These are phyloP conservation scores for Sciaenops ocellatus DNA, from an alignment of 2,797 vertebrate genomes.

Conservation along the genomic window DNA sequence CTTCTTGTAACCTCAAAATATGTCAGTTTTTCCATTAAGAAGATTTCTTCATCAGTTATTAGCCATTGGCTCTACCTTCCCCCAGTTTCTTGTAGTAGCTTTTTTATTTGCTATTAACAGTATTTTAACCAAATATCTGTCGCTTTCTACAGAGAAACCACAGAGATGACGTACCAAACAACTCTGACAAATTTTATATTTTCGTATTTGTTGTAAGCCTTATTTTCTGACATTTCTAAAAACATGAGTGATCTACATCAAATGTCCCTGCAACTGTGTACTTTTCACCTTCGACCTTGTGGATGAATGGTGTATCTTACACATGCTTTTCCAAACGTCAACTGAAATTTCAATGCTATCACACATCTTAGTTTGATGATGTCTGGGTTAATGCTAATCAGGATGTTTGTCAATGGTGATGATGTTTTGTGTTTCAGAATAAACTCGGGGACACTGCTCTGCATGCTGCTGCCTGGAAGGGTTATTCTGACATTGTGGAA, in stretches of 20 bases:
- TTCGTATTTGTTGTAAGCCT: not conserved
- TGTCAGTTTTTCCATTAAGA: too few species aligned
- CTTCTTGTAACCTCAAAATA: not conserved
- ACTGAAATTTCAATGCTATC: not conserved
- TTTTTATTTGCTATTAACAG: not conserved
- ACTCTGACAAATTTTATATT: not conserved
- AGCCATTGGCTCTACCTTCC: not conserved
- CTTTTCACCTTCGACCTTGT: not conserved
- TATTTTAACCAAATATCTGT: not conserved
- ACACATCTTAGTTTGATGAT: not conserved
- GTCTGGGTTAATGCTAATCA: too few species aligned
- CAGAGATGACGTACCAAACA: not conserved
- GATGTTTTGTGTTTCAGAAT: slow-evolving; percentile 86
- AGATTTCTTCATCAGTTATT: too few species aligned
- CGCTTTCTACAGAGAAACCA: not conserved
- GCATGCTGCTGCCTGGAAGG: slow-evolving; percentile 99
- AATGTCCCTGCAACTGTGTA: not conserved
- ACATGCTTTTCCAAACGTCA: too few species aligned
- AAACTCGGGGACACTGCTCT: slow-evolving; percentile 96
- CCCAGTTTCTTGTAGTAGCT: not conserved
- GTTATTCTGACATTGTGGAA: slow-evolving; percentile 97
- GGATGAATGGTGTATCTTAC: not conserved
- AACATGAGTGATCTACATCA: not conserved
- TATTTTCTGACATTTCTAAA: not conserved
- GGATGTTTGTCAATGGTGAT: not conserved